These are phyloP conservation scores for Loriculus beryllinus DNA, from an alignment of 2,797 vertebrate genomes.

Conservation along the genomic window DNA sequence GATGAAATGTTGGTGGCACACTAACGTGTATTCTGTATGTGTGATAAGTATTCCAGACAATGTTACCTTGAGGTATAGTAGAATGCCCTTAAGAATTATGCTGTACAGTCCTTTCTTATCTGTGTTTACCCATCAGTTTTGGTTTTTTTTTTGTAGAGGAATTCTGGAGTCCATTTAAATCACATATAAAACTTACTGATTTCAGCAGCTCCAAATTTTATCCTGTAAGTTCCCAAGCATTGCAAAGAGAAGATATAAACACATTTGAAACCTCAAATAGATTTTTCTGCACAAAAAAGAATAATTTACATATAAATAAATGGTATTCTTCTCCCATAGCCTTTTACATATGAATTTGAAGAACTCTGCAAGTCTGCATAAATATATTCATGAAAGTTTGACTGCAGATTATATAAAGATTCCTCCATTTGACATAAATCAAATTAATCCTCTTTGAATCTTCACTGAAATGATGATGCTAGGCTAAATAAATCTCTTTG, in stretches of 20 bases:
- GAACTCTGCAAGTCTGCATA: conserved; percentile 22
- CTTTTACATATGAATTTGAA: conserved; percentile 30
- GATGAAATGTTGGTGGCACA: not conserved
- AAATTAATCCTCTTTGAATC: conserved; percentile 62
- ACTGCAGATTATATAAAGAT: conserved; percentile 53
- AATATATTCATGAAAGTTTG: conserved; percentile 50
- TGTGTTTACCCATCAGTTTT: not conserved
- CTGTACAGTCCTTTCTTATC: not conserved
- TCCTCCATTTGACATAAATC: conserved; percentile 60
- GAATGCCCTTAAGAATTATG: not conserved
- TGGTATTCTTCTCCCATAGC: not conserved
- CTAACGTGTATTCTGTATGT: not conserved
- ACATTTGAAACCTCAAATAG: conserved; percentile 19
- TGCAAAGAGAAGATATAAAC: not conserved
- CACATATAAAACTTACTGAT: not conserved
- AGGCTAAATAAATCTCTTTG: conserved; percentile 64
- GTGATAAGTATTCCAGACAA: not conserved
- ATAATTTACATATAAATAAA: conserved; percentile 56
- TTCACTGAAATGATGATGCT: conserved; percentile 15
- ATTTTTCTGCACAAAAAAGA: conserved; percentile 37
- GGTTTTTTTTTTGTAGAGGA: not conserved
- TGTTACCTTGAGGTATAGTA: not conserved
- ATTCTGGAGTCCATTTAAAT: not conserved
- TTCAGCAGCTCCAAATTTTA: not conserved
- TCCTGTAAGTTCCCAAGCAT: not conserved